A percentile compares a stretch with the other conserved stretches of the same genome.
Evolutionary conservation across 2,113 vertebrate species (phyloP).

Genomic region (Cyanoderma ruficeps): DNA sequence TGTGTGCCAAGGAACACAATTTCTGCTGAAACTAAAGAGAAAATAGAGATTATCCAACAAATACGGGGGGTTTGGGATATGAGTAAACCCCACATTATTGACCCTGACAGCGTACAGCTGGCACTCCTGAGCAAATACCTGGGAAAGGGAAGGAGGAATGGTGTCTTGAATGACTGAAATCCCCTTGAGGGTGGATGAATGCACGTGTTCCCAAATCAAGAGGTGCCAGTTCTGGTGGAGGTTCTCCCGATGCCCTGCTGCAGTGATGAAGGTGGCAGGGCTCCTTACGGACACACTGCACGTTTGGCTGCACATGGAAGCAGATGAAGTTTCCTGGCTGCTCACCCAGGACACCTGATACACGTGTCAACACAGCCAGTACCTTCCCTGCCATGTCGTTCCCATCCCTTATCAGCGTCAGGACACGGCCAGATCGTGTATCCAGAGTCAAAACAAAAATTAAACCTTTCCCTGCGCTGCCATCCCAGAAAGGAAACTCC

Average conservation of each 20-base stretch:
- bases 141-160: accelerated
- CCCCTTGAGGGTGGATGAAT: background rate
- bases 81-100: background rate
- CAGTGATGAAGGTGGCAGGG: accelerated
- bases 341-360: background rate
- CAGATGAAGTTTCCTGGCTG: background rate
- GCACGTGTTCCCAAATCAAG: background rate
- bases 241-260: background rate
- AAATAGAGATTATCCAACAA: background rate
- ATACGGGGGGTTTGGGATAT: accelerated
- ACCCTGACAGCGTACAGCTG: background rate
- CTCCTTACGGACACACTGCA: background rate
- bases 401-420: background rate
- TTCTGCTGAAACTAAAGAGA: background rate
- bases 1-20: background rate
- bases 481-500: background rate
- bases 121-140: background rate
- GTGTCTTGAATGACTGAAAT: background rate
- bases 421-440: background rate
- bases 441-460: background rate
- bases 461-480: background rate
- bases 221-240: accelerated
- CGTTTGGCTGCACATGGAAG: background rate
- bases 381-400: background rate
- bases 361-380: background rate